Conservation (phyloP, 2,888 invertebrate genomes). For the Panopea generosa region DNA sequence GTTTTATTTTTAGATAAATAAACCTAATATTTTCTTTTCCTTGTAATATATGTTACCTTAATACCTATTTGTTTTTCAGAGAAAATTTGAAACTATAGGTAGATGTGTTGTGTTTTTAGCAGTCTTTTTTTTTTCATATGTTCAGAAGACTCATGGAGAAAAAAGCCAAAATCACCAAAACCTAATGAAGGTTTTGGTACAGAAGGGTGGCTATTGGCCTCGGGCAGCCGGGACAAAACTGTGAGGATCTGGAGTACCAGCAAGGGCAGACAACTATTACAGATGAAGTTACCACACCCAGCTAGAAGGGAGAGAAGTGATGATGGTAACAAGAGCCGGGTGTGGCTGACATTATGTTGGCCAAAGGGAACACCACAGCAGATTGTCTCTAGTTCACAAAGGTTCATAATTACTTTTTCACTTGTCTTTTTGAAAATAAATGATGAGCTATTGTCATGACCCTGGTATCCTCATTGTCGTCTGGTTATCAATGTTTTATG, state of each 20-base stretch:
- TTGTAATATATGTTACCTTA: no score
- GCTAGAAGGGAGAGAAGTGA: constrained; percentile 64
- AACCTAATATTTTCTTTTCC: no score
- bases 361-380: constrained; percentile 79
- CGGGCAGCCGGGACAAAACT: constrained; percentile 89
- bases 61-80: no score
- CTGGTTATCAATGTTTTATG: no score
- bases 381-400: constrained; percentile 76
- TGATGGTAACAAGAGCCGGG: constrained; percentile 65
- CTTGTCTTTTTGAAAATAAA: no score
- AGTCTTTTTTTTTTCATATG: no score
- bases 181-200: constrained; percentile 64
- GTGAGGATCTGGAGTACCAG: constrained; percentile 81
- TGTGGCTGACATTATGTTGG: constrained; percentile 87
- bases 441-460: no score
- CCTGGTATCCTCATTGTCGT: no score
- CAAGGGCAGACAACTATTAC: constrained; percentile 72
- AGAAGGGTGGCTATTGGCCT: constrained; percentile 88
- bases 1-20: no score
- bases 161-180: constrained; percentile 17
- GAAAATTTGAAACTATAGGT: no score
- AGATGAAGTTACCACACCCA: constrained; percentile 72
- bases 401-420: constrained; percentile 58
- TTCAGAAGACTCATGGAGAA: constrained; percentile 52
- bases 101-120: no score